A percentile compares a stretch with the other conserved stretches of the same genome.
Evolutionary conservation across 2,797 vertebrate genomes (phyloP).

Genomic region (Sebastes minor): DNA sequence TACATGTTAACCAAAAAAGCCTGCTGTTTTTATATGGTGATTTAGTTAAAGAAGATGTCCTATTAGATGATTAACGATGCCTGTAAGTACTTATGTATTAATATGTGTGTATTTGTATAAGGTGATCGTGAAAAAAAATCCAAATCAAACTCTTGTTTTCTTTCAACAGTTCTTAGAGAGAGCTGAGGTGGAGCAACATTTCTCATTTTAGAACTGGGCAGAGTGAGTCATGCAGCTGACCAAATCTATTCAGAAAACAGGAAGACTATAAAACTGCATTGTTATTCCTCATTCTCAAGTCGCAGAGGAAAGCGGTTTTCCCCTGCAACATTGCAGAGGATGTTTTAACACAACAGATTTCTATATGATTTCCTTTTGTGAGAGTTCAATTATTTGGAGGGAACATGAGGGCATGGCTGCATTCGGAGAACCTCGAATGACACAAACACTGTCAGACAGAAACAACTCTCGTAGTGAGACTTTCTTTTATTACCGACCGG

Average conservation of each 20-base stretch:
- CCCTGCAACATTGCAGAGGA: slow-evolving; percentile 39
- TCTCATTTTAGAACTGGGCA: slow-evolving; percentile 28
- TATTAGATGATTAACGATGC: not conserved
- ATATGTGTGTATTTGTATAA: not conserved
- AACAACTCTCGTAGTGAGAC: slow-evolving; percentile 14
- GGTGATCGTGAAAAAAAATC: not conserved
- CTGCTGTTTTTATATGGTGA: not conserved
- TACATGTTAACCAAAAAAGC: not conserved
- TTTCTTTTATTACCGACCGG: slow-evolving; percentile 16
- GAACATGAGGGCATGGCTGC: slow-evolving; percentile 11
- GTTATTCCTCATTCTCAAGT: slow-evolving; percentile 55
- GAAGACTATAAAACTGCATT: slow-evolving; percentile 67
- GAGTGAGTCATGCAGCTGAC: slow-evolving; percentile 48
- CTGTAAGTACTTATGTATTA: not conserved
- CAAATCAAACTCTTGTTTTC: not conserved
- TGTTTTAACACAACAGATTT: slow-evolving; percentile 66
- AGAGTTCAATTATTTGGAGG: slow-evolving; percentile 49
- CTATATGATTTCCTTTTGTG: slow-evolving; percentile 53
- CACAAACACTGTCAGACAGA: slow-evolving; percentile 22
- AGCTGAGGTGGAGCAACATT: not conserved
- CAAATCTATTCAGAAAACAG: slow-evolving; percentile 61
- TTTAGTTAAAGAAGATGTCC: not conserved
- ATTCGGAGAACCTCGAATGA: slow-evolving; percentile 26
- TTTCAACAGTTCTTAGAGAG: slow-evolving; percentile 28
- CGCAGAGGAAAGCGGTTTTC: slow-evolving; percentile 60